Base-by-base conservation (phyloP, 1,140 invertebrate species). In the Drosophila pseudoananassae region DNA sequence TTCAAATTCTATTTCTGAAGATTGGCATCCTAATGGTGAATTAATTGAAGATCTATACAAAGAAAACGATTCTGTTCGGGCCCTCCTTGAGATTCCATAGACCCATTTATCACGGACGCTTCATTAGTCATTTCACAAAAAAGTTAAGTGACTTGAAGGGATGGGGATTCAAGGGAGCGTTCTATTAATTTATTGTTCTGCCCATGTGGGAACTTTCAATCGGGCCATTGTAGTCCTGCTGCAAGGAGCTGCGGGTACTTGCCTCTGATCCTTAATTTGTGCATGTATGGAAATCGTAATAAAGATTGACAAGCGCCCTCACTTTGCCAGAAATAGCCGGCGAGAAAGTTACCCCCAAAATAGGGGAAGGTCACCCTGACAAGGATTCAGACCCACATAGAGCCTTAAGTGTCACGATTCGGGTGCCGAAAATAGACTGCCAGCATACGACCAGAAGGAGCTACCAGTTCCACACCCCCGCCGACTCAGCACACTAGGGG, bases 381-480 rank as follows among this genome's bases (percentile, higher is more conserved):
- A 47, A 49, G 63, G 56, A 53, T 7, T 31, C 43, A 64, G 66
- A 65, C 80, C 80, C 80, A 84, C 81, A 84, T 84, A 43, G 47
- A 51, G 65, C 50, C 79, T 61, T 68, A 65, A 70, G 70, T 64
- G 56, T 54, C 40, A 51, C 59, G 49, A 55, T 52, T 63, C 50
- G 2, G 55, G 17, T 20, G 20, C 50, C 65, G 14, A 55, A 84
- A 84, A 84, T 85, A 84, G 78, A 64, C 53, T 61, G 63, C 81
- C 81, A 57, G 82, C 81, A 85, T 85, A 40, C 57, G 73, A 51
- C 74, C 81, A 85, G 73, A 74, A 74, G 54, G 47, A 69, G 73
- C 73, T 76, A 76, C 72, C 49, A 55, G 59, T 60, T 36, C 20
- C 38, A 59, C 70, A 76, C 73, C 73, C 72, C 73, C 72, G 38